Base-by-base conservation (phyloP, 2,797 vertebrate species). In the Fratercula arctica region DNA sequence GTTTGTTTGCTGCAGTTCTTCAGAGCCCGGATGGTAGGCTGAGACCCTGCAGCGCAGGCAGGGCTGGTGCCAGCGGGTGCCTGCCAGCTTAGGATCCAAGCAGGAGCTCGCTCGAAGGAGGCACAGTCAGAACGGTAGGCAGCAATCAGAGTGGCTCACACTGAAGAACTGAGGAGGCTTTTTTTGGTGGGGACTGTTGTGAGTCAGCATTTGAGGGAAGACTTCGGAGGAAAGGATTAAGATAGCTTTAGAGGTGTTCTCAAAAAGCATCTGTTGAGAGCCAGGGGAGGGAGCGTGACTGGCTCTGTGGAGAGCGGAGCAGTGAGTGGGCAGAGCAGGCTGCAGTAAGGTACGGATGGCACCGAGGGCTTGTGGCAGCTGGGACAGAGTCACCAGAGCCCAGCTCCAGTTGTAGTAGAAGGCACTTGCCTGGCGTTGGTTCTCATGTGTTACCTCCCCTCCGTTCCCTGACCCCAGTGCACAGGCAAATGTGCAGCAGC, bases 61-160 rank as follows among this genome's bases (percentile, higher is more conserved):
- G 48, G 54, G 54, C 46, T 31, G 48, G 48, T 61, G 63, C n/a
- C 60, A 39, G 59, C 1, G 1, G 16, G n/a, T 41, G 33, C 45
- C 31, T 72, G 37, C 73, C 24, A 6, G n/a, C 24, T 28, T 24
- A 11, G 56, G 48, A 9, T 23, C 51, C 43, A 7, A 2, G 53
- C 13, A 15, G 1, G 3, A 13, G 13, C 72, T 24, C 2, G 10
- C 21, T 10, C 0, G 3, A 15, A 53, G 73, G 37, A 31, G 33
- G 18, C 26, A 4, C 3, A 28, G 66, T 33, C 43, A 33, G 68
- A 66, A 45, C 0, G 8, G 33, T 3, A 13, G 53, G 45, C 53
- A 51, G 51, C 6, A 21, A 28, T 48, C 41, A 26, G 68, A 16
- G 43, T 26, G 45, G 43, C n/a, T 39, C 56, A 19, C 7, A 24